phyloP scores from a whole-genome alignment of 2,113 vertebrate genomes.

The Melanocharis versteri region DNA sequence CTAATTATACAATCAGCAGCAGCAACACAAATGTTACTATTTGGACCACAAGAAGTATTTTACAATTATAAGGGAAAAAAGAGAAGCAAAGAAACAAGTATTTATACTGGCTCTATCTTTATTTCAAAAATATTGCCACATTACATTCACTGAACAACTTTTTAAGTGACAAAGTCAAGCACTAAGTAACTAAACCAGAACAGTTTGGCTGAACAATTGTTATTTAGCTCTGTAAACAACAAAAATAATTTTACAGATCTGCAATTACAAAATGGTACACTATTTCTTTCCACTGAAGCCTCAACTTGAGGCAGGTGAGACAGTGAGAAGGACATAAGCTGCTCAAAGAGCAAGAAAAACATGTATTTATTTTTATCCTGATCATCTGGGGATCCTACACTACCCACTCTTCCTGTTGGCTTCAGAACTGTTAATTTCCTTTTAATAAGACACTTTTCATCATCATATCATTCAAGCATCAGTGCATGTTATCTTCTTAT shows the following conservation, averaged over 20 bases:
- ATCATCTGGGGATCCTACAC: background rate
- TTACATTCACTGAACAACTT: background rate
- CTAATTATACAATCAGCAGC: conserved; percentile 5
- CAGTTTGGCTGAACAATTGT: background rate
- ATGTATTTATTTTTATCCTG: background rate
- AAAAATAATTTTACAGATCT: background rate
- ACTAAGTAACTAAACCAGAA: background rate
- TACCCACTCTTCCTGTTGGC: background rate
- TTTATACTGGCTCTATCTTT: background rate
- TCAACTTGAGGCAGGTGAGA: background rate
- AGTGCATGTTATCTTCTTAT: background rate
- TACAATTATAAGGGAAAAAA: background rate
- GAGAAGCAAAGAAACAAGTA: background rate
- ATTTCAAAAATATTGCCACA: background rate
- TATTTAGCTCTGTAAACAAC: background rate
- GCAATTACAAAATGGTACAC: background rate
- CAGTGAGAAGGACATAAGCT: background rate
- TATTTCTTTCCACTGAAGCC: background rate
- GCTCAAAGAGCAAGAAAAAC: background rate
- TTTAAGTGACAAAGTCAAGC: background rate
- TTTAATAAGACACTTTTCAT: background rate
- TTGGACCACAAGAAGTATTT: background rate
- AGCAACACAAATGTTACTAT: conserved; percentile 2
- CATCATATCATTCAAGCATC: background rate
- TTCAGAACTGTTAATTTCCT: background rate